Conservation (phyloP, 2,888 invertebrate species). For the Drosophila suboccidentalis region DNA sequence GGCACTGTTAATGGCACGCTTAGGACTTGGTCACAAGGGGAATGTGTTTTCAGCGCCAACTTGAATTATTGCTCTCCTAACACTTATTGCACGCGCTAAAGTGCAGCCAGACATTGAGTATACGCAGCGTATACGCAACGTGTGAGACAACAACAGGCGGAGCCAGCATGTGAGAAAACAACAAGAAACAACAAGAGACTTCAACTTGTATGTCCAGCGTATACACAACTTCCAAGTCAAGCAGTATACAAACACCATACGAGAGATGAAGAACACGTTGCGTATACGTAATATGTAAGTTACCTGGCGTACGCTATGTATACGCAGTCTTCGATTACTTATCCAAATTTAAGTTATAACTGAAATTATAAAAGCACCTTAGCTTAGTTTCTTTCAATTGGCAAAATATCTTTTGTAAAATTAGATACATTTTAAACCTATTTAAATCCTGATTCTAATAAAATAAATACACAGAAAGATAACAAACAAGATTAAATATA, state of each 20-base stretch:
- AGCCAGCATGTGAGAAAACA: neutral
- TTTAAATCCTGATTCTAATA: too few relatives aligned
- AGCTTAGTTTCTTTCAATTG: too few relatives aligned
- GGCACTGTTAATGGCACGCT: constrained; percentile 24
- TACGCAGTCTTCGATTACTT: too few relatives aligned
- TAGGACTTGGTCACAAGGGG: constrained; percentile 3
- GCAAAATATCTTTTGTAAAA: too few relatives aligned
- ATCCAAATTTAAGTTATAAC: too few relatives aligned
- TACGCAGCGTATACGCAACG: constrained; percentile 22
- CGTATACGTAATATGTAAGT: neutral
- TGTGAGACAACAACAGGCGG: neutral
- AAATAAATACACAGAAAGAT: too few relatives aligned
- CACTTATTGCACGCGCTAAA: constrained; percentile 5
- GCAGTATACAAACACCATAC: neutral
- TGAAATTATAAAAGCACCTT: too few relatives aligned
- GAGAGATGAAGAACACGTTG: too few relatives aligned
- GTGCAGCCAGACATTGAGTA: constrained; percentile 6
- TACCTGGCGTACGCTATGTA: neutral
- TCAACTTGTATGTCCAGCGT: neutral
- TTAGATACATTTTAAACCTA: too few relatives aligned
- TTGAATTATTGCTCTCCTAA: constrained; percentile 45
- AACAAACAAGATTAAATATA: too few relatives aligned
- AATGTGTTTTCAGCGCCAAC: constrained; percentile 9
- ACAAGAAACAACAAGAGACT: neutral
- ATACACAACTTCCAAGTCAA: neutral